Evolutionary conservation across 1,140 invertebrate genomes (phyloP), one percentile per base, ranked within the genome.

Genomic region (Drusus annulatus): DNA sequence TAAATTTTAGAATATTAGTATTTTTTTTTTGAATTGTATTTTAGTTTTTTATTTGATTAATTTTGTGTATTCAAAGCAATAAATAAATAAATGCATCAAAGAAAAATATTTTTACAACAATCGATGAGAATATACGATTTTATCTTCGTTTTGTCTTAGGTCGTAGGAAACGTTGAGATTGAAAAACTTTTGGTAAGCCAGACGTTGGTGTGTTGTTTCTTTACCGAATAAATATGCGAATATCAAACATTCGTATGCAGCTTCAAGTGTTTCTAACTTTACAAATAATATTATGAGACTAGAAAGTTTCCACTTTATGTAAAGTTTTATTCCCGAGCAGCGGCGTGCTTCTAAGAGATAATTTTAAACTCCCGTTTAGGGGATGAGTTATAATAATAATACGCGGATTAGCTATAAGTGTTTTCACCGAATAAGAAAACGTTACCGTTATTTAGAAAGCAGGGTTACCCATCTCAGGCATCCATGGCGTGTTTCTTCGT

Each of bases 131-230:
- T 45, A 45, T 45, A 1, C 8, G 13, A 10, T 45, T 45, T 45
- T 2, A 45, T 45, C 8, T 45, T 45, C 8, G 8, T 10, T 45
- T 45, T 45, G 36, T 45, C 8, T 45, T 10, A 45, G 8, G 36
- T 45, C 36, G 36, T 13, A 45, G 8, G 7, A 45, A 45, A 10
- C 36, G 36, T 13, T 45, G 36, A 45, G 58, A 81, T 81, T 81
- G 80, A 81, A 81, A 81, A 81, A 81, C 62, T 81, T 81, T 68
- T 25, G 13, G 36, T 45, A 45, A 45, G 36, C 36, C 36, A 45
- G 36, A 45, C 36, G 36, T 45, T 45, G 79, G 73, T 50, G 54
- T 77, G 73, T 81, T 78, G 68, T 81, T 81, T 80, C 69, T 74
- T 71, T 74, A 78, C 56, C 71, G 36, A 13, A 45, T 45, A 45